A percentile compares a stretch with the other conserved stretches of the same genome.
phyloP scores from a whole-genome alignment of 1,140 invertebrate species.

The Radopholus similis region DNA sequence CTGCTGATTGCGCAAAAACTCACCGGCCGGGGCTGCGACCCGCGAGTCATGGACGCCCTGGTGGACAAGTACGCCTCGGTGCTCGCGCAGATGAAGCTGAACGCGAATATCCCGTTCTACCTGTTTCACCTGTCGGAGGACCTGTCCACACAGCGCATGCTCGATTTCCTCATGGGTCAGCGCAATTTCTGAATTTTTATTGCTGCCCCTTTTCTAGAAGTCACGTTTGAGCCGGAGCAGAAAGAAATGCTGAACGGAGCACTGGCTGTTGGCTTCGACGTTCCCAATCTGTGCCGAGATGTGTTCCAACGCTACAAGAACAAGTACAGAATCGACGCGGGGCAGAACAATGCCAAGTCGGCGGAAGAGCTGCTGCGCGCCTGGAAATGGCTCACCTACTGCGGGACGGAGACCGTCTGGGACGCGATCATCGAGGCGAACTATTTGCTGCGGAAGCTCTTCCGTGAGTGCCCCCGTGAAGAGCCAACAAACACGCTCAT shows the following conservation, averaged over 20 bases:
- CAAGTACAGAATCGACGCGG: background rate
- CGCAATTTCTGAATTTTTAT: background rate
- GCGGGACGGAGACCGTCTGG: constrained; percentile 31
- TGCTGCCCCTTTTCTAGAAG: constrained; percentile 3
- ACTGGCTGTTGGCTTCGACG: constrained; percentile 29
- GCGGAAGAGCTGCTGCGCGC: constrained; percentile 32
- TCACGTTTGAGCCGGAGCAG: constrained; percentile 26
- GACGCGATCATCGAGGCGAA: constrained; percentile 40
- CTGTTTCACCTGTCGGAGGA: constrained; percentile 24
- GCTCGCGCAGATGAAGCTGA: constrained; percentile 23
- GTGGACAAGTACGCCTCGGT: constrained; percentile 12
- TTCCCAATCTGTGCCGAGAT: constrained; percentile 16
- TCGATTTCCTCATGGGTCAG: constrained; percentile 31
- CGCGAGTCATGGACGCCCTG: constrained; percentile 15
- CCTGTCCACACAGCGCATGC: constrained; percentile 17
- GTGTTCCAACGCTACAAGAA: constrained; percentile 26
- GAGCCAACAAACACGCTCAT: background rate
- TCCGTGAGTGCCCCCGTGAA: constrained; percentile 24
- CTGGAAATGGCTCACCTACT: constrained; percentile 40
- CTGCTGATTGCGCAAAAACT: constrained; percentile 31
- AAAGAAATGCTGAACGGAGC: constrained; percentile 21
- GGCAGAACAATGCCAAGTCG: background rate
- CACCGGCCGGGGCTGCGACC: background rate
- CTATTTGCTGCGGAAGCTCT: constrained; percentile 38
- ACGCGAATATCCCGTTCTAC: constrained; percentile 27